Base-by-base conservation (phyloP, 1,140 invertebrate species). In the Drosophila sechellia region DNA sequence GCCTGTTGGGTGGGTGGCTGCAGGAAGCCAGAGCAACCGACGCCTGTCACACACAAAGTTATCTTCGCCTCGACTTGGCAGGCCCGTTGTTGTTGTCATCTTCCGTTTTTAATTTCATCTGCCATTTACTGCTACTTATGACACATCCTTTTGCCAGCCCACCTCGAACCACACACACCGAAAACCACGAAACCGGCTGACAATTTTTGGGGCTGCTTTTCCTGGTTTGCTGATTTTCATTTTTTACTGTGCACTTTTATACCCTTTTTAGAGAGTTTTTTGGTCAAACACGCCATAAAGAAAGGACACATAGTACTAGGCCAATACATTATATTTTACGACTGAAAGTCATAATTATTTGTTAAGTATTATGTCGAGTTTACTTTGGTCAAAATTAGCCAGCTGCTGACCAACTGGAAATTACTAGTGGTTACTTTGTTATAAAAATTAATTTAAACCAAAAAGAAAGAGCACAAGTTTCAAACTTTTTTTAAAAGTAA, bases 61-160 rank as follows among this genome's bases (percentile, higher is more conserved):
- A 87, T 87, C 83, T 87, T 81, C 70, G 56, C 76, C 69, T 43
- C 57, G 71, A 63, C 78, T 59, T 80, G 63, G 37, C 64, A 65
- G 59, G 15, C 11, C 13, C 25, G 70, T 52, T 74, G 73, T 58
- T 61, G 69, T 59, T 76, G 63, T 60, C 56, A 46, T 90, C 79
- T 90, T 90, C 80, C 85, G 85, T 90, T 90, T 84, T 90, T 90
- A 90, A 90, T 90, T 86, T 90, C 86, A 79, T 79, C 73, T 90
- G 77, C 80, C 86, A 90, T 90, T 90, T 80, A 75, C 81, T 85
- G 83, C 83, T 86, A 87, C 83, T 90, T 90, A 81, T 90, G 86
- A 86, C 81, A 90, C 85, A 90, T 84, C 84, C 85, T 90, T 81
- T 90, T 64, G 61, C 42, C 43, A 40, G 17, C 35, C 35, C 55